These are phyloP conservation scores for Lasioglossum calceatum DNA, from an alignment of 2,888 invertebrate genomes.

Conservation along the genomic window DNA sequence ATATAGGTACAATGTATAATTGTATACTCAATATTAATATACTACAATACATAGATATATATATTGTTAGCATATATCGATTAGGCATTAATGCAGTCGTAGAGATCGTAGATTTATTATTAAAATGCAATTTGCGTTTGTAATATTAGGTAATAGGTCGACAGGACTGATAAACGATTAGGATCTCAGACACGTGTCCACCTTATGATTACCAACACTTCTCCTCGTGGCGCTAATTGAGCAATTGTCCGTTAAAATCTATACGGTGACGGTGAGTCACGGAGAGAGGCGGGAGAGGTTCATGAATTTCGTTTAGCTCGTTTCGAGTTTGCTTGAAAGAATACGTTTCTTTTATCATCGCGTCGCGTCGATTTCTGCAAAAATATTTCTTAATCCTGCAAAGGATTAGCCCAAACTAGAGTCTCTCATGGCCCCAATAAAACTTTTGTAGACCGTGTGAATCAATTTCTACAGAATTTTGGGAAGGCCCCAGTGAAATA, in stretches of 20 bases:
- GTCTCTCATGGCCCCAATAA: not conserved
- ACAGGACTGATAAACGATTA: not conserved
- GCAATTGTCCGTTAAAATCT: conserved; percentile 1
- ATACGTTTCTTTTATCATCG: too few relatives aligned
- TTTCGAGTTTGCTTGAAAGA: not conserved
- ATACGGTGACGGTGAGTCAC: not conserved
- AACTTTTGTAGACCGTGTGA: not conserved
- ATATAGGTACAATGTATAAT: not conserved
- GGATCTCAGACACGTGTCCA: conserved; percentile 14
- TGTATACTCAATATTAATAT: too few relatives aligned
- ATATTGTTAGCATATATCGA: too few relatives aligned
- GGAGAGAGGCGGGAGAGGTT: not conserved
- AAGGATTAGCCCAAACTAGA: too few relatives aligned
- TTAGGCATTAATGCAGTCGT: not conserved
- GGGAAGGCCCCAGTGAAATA: too few relatives aligned
- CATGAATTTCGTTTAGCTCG: not conserved
- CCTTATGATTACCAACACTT: conserved; percentile 21
- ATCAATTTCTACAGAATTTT: too few relatives aligned
- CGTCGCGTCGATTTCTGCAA: not conserved
- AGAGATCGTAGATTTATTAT: not conserved
- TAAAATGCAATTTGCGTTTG: not conserved
- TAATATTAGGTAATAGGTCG: not conserved
- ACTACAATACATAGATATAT: too few relatives aligned
- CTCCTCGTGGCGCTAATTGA: conserved; percentile 12
- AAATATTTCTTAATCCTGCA: not conserved